A percentile compares a stretch with the other conserved stretches of the same genome.
These are phyloP conservation scores for Solea senegalensis DNA, from an alignment of 2,113 vertebrate species.

Conservation along the genomic window DNA sequence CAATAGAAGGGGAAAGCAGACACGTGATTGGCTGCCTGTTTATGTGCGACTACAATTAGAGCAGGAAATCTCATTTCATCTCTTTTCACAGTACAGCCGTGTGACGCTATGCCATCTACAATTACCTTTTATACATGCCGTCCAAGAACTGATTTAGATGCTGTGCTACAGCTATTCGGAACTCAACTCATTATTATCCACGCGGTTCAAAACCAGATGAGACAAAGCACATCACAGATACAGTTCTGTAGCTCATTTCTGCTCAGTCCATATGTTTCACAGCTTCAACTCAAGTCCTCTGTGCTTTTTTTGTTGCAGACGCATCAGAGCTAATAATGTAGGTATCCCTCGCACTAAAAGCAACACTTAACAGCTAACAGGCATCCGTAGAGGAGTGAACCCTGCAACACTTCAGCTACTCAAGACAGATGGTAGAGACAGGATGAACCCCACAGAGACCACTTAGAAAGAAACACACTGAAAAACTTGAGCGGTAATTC, in stretches of 20 bases:
- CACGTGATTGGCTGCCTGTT: constrained; percentile 17
- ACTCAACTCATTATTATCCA: not conserved
- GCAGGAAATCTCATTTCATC: constrained; percentile 35
- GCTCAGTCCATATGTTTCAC: constrained; percentile 13
- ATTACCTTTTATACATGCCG: not conserved
- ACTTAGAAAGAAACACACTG: constrained; percentile 13
- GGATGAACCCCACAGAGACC: constrained; percentile 40
- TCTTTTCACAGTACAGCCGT: not conserved
- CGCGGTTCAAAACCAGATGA: constrained; percentile 8
- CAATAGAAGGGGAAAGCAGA: constrained; percentile 5
- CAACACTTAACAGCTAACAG: constrained; percentile 41
- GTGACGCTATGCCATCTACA: not conserved
- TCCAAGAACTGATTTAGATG: not conserved
- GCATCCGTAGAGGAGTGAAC: constrained; percentile 48
- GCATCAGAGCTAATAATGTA: constrained; percentile 25
- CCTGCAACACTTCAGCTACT: constrained; percentile 38
- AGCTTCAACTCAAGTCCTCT: constrained; percentile 10
- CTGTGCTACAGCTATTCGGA: not conserved
- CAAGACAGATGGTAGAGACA: constrained; percentile 56
- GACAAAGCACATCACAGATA: constrained; percentile 7
- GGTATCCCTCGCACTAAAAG: constrained; percentile 34
- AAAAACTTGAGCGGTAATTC: not conserved
- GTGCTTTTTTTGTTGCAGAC: constrained; percentile 18
- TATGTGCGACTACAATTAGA: constrained; percentile 37
- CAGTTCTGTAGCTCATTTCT: not conserved